A percentile compares a stretch with the other conserved stretches of the same genome.
These are phyloP conservation scores for Trialeurodes vaporariorum DNA, from an alignment of 1,140 invertebrate species.

Conservation along the genomic window DNA sequence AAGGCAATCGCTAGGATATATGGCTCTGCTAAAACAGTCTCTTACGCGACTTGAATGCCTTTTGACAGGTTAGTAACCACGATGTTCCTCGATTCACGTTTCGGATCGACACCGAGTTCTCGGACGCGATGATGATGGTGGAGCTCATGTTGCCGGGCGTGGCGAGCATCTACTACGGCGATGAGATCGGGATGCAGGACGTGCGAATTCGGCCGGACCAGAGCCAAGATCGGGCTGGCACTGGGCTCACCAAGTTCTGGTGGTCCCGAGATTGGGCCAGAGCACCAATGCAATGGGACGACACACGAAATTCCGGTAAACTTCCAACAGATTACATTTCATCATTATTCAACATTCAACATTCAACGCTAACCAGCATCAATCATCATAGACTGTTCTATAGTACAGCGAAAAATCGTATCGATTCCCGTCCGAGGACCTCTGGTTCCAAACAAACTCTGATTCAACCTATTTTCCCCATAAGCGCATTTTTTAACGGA, in stretches of 20 bases:
- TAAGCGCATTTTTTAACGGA: too few species aligned
- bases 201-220: conserved; percentile 40
- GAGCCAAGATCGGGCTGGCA: conserved; percentile 35
- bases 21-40: too few species aligned
- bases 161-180: conserved; percentile 62
- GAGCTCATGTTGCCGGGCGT: conserved; percentile 55
- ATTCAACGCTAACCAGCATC: too few species aligned
- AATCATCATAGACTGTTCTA: too few species aligned
- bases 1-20: too few species aligned
- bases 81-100: conserved; percentile 44
- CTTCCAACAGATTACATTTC: too few species aligned
- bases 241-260: conserved; percentile 23
- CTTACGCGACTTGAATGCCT: too few species aligned
- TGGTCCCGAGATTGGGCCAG: conserved; percentile 51
- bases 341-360: too few species aligned
- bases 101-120: conserved; percentile 42
- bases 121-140: conserved; percentile 52
- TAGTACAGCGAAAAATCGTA: too few species aligned
- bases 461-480: too few species aligned
- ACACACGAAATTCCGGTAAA: conserved; percentile 23
- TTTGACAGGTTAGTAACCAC: conserved; percentile 48
- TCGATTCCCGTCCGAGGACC: too few species aligned
- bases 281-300: conserved; percentile 64
- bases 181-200: conserved; percentile 65
- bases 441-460: too few species aligned